phyloP scores from a whole-genome alignment of 2,888 invertebrate species.

The Agrenia bidenticulata region DNA sequence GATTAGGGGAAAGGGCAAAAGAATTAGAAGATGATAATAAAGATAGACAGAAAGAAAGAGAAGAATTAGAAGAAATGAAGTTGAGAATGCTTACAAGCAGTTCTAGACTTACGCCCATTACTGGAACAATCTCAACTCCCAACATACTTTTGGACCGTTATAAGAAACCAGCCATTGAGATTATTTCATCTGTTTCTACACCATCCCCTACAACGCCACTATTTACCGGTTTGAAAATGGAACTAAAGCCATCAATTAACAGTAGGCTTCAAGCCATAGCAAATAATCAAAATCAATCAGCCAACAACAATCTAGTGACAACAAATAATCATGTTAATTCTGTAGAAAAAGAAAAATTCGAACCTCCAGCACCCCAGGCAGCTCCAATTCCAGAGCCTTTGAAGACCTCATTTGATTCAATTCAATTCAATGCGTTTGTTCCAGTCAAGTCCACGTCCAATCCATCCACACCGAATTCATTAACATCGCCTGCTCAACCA shows the following conservation, averaged over 20 bases:
- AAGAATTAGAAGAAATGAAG: slow-evolving; percentile 81
- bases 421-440: slow-evolving; percentile 32
- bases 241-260: slow-evolving; percentile 44
- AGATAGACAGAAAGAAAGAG: slow-evolving; percentile 84
- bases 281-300: slow-evolving; percentile 4
- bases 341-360: not conserved
- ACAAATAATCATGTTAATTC: slow-evolving; percentile 1
- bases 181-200: slow-evolving; percentile 36
- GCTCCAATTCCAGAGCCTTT: not conserved
- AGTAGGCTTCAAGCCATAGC: slow-evolving; percentile 49
- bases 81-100: slow-evolving; percentile 63
- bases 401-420: not conserved
- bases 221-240: slow-evolving; percentile 38
- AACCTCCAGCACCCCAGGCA: not conserved
- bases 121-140: slow-evolving; percentile 58
- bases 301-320: not conserved
- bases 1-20: slow-evolving; percentile 87
- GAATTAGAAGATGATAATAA: slow-evolving; percentile 90
- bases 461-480: slow-evolving; percentile 49
- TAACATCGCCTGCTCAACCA: slow-evolving; percentile 32
- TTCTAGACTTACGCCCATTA: slow-evolving; percentile 55
- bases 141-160: slow-evolving; percentile 57
- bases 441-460: slow-evolving; percentile 44
- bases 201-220: slow-evolving; percentile 33
- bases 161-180: slow-evolving; percentile 48